Evolutionary conservation across 2,797 vertebrate genomes (phyloP).

Genomic region (Pogoniulus pusillus): DNA sequence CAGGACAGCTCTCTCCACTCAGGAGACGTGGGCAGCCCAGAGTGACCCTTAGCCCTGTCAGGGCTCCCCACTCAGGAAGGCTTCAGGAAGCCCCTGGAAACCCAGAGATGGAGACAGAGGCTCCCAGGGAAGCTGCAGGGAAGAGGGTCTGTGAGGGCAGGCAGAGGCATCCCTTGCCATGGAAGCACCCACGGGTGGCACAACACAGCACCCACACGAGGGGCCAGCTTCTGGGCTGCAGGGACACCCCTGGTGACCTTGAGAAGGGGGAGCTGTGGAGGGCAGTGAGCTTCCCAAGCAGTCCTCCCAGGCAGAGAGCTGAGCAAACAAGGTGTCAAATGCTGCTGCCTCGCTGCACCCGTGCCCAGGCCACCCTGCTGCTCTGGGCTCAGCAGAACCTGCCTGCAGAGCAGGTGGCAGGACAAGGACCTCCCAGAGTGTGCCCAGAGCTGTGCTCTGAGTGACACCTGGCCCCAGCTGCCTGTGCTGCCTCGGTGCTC

Average conservation of each 20-base stretch:
- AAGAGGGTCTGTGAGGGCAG: not conserved
- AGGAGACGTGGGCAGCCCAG: not conserved
- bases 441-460: not conserved
- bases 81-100: not conserved
- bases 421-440: not conserved
- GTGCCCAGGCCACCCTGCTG: not conserved
- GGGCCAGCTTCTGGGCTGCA: not conserved
- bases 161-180: not conserved
- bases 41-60: not conserved
- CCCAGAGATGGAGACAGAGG: slow-evolving; percentile 35
- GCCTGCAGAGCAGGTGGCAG: not conserved
- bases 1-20: too few species aligned
- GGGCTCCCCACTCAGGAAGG: not conserved
- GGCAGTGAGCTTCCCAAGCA: slow-evolving; percentile 1
- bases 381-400: not conserved
- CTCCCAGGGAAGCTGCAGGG: slow-evolving; percentile 56
- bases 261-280: not conserved
- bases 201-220: not conserved
- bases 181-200: not conserved
- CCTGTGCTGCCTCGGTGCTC: not conserved
- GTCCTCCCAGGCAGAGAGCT: not conserved
- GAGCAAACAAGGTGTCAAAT: slow-evolving; percentile 59
- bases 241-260: not conserved
- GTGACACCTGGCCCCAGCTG: not conserved
- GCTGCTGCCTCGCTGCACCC: not conserved